phyloP scores from a whole-genome alignment of 2,113 vertebrate genomes.

The Varanus komodoensis region DNA sequence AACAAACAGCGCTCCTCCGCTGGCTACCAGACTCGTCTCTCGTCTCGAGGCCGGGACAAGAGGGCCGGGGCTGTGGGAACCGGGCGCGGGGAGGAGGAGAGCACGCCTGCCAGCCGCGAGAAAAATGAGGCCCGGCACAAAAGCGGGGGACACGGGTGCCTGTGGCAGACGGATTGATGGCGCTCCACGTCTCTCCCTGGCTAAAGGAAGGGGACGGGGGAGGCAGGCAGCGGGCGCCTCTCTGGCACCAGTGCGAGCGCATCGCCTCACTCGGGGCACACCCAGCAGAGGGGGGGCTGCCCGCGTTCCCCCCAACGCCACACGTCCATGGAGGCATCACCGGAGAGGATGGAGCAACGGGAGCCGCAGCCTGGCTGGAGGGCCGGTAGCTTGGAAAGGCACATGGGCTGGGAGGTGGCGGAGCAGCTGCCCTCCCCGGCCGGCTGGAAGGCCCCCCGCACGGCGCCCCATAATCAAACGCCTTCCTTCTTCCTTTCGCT shows the following conservation, averaged over 20 bases:
- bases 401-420: background rate
- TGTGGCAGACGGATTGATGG: background rate
- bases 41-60: background rate
- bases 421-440: background rate
- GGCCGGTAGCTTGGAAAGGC: background rate
- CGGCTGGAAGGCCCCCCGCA: background rate
- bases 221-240: background rate
- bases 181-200: background rate
- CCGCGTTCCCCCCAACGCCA: no score
- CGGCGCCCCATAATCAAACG: background rate
- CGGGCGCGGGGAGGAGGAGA: background rate
- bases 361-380: background rate
- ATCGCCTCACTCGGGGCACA: background rate
- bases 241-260: background rate
- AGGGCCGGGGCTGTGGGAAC: conserved; percentile 40
- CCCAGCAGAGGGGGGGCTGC: no score
- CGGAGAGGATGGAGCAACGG: background rate
- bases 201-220: background rate
- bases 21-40: conserved; percentile 47
- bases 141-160: background rate
- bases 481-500: background rate
- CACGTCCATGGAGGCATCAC: background rate
- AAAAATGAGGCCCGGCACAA: background rate
- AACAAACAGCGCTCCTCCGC: conserved; percentile 75
- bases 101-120: background rate